Base-by-base conservation (phyloP, 2,113 vertebrate genomes). In the Catharus minimus region DNA sequence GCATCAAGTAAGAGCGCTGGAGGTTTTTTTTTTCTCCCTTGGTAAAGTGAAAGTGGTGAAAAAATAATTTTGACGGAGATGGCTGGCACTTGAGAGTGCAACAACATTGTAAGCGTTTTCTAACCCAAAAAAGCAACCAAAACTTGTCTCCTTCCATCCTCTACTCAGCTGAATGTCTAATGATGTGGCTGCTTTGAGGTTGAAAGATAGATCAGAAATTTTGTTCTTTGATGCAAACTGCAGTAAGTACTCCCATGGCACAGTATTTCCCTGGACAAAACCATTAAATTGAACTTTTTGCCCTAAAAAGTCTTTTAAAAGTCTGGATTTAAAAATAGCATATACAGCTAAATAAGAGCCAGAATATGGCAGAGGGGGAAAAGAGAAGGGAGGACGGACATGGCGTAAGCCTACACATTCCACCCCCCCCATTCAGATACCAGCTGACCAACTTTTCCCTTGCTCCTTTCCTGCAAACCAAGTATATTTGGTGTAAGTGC, bases 271-370 rank as follows among this genome's bases (percentile, higher is more conserved):
- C 50, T 69, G 53, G 46, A 89, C 58, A 82, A 91, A 89, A 85
- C 10, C 11, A 65, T 41, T 62, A 53, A 3, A 16, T 5, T 89
- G 22, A 55, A 72, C 28, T 58, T 89, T 52, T 75, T 14, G 23
- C 66, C n/a, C 67, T 86, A 61, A 79, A 82, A 72, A 33, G 56
- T 53, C 38, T 87, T 92, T 60, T 53, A 7, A 44, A 94, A 82
- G 57, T 53, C 38, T 68, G 16, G 14, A 57, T 82, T 76, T 36
- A 91, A 89, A 90, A 84, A 44, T 7, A 69, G 23, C 21, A 47
- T 9, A 67, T 55, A 30, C 13, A 79, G 53, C n/a, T 79, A 89
- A 87, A 3, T 41, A 75, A 84, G 26, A 73, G 32, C 19, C 46
- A 79, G 49, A 67, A 82, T 5, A 55, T 52, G 21, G 36, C 44